phyloP scores from a whole-genome alignment of 1,140 invertebrate species.

The Reticulitermes speratus region DNA sequence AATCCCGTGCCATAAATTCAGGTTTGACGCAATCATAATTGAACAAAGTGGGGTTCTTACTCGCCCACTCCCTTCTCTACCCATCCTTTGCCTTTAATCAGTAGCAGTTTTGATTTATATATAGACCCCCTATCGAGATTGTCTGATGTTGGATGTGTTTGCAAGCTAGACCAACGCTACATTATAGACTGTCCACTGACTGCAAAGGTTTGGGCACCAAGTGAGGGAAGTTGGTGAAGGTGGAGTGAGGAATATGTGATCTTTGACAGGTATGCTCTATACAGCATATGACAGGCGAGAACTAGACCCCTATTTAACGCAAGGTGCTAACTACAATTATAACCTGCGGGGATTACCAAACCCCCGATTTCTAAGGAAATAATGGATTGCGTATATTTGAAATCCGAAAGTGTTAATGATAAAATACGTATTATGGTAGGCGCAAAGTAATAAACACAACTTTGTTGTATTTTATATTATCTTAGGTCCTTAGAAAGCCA shows the following conservation, averaged over 20 bases:
- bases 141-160: too few species aligned
- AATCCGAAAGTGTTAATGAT: too few species aligned
- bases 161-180: neutral
- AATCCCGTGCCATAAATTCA: conserved; percentile 2
- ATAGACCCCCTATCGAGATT: neutral
- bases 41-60: conserved; percentile 14
- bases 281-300: neutral
- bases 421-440: too few species aligned
- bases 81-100: neutral
- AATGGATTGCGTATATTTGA: too few species aligned
- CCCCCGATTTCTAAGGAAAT: too few species aligned
- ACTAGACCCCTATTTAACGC: neutral
- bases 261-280: neutral
- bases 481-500: too few species aligned
- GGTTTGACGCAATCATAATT: conserved; percentile 16
- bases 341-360: too few species aligned
- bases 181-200: neutral
- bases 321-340: too few species aligned
- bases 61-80: neutral
- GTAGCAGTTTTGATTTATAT: conserved; percentile 14
- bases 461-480: too few species aligned
- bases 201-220: neutral
- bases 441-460: too few species aligned
- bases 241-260: neutral
- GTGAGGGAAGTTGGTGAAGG: neutral